Percentiles rank a stretch among this genome's conserved stretches.
Evolutionary conservation across 1,140 invertebrate species (phyloP).

Genomic region (Carcinoscorpius rotundicauda): DNA sequence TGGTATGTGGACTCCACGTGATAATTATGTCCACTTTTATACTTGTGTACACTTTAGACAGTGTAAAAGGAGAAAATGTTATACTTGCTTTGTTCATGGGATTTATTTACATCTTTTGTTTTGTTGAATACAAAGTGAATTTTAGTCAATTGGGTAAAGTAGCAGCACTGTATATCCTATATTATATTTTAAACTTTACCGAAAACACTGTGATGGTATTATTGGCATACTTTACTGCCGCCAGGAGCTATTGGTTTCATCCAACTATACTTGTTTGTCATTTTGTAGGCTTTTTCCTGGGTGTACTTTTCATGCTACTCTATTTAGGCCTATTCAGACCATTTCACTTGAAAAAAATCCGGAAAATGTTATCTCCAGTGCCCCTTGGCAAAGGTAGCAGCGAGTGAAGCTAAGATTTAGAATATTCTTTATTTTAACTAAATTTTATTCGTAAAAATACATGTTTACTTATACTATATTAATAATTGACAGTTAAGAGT

Average conservation of each 20-base stretch:
- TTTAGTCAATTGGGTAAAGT: constrained; percentile 13
- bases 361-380: too few relatives aligned
- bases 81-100: constrained; percentile 16
- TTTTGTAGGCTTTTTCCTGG: constrained; percentile 21
- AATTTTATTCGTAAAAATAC: too few relatives aligned
- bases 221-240: constrained; percentile 13
- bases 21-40: constrained; percentile 57
- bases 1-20: constrained; percentile 55
- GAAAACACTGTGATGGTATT: constrained; percentile 17
- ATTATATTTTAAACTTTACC: constrained; percentile 16
- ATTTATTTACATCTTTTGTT: constrained; percentile 17
- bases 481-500: too few relatives aligned
- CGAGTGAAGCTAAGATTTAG: too few relatives aligned
- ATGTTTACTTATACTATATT: too few relatives aligned
- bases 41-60: constrained; percentile 4
- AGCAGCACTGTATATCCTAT: constrained; percentile 13
- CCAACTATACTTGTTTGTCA: constrained; percentile 15
- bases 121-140: constrained; percentile 19
- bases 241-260: constrained; percentile 8
- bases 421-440: too few relatives aligned
- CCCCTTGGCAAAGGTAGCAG: too few relatives aligned
- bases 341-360: constrained; percentile 1
- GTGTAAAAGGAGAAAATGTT: constrained; percentile 5
- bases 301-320: constrained; percentile 23
- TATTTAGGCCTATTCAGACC: constrained; percentile 18